phyloP scores from a whole-genome alignment of 2,888 invertebrate genomes.

The Julus scandinavius region DNA sequence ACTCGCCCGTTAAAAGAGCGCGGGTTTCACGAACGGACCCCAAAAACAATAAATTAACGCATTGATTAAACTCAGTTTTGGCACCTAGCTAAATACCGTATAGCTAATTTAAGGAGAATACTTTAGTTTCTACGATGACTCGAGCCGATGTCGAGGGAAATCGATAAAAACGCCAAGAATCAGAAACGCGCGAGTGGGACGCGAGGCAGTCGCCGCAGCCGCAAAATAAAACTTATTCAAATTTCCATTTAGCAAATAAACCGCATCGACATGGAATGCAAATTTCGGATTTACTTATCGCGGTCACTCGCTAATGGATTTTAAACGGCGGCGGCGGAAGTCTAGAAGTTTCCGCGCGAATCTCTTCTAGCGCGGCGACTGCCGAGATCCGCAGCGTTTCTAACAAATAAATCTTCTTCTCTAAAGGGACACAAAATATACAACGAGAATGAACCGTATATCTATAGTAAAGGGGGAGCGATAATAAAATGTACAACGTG shows the following conservation, averaged over 20 bases:
- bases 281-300: no score
- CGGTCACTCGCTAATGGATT: no score
- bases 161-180: background rate
- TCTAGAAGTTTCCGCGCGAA: no score
- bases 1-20: background rate
- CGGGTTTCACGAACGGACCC: no score
- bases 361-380: background rate
- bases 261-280: no score
- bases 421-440: background rate
- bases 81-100: background rate
- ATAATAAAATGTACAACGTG: background rate
- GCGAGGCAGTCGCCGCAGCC: background rate
- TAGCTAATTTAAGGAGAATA: conserved; percentile 1
- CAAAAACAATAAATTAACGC: background rate
- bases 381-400: background rate
- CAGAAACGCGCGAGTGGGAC: background rate
- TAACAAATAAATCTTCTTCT: background rate
- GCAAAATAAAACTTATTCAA: no score
- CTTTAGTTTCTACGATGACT: background rate
- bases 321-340: no score
- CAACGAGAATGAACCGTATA: background rate
- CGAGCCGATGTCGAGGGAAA: background rate
- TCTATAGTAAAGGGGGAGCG: background rate
- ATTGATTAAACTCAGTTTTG: background rate
- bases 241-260: no score